Conservation (phyloP, 2,888 invertebrate genomes). For the Leucania comma region DNA sequence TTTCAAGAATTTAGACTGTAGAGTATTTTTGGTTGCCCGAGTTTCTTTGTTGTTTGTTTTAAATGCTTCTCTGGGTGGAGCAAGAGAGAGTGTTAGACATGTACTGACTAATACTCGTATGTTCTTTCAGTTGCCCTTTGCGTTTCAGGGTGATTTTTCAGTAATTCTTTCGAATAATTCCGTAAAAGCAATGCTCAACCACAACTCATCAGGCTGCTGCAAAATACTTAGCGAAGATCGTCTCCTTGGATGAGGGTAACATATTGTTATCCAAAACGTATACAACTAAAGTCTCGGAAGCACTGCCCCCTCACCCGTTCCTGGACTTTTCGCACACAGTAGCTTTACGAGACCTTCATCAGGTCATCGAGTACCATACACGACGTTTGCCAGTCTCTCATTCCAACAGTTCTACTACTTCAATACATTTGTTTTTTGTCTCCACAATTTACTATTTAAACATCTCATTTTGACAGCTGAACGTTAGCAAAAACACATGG, state of each 20-base stretch:
- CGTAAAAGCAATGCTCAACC: not conserved
- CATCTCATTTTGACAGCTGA: no score
- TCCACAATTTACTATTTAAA: no score
- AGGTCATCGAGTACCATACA: not conserved
- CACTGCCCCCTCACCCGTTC: not conserved
- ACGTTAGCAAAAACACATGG: no score
- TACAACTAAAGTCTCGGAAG: no score
- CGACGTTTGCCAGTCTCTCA: not conserved
- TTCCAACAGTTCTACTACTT: not conserved
- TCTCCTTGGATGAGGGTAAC: not conserved
- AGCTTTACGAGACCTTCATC: not conserved
- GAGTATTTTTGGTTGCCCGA: not conserved
- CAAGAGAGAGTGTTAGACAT: no score
- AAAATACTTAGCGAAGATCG: not conserved
- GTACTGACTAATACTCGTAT: no score
- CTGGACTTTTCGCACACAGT: not conserved
- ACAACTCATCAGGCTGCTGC: not conserved
- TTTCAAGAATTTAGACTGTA: not conserved
- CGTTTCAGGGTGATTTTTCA: no score
- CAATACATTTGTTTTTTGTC: no score
- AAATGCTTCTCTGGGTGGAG: no score
- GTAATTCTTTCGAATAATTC: no score
- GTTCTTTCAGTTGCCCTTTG: no score
- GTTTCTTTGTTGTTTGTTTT: conserved; percentile 20
- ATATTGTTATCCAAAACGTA: no score